Evolutionary conservation across 2,797 vertebrate genomes (phyloP).

Genomic region (Gadopsis marmoratus): DNA sequence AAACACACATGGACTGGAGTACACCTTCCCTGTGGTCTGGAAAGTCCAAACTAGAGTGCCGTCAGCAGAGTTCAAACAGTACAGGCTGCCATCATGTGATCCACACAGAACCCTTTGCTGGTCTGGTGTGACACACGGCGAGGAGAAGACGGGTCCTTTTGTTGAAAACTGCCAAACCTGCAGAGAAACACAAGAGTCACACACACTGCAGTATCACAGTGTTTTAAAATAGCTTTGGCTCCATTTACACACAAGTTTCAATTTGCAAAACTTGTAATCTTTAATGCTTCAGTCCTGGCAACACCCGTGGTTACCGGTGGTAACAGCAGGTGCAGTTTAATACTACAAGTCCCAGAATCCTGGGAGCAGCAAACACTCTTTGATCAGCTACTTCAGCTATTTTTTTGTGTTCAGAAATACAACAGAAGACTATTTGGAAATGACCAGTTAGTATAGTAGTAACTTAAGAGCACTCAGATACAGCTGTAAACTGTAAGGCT

Average conservation of each 20-base stretch:
- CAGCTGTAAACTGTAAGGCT: not conserved
- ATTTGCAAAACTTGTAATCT: not conserved
- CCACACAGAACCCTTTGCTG: slow-evolving; percentile 87
- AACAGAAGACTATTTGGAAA: not conserved
- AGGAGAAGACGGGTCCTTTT: slow-evolving; percentile 93
- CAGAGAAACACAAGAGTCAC: slow-evolving; percentile 21
- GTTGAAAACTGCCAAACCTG: slow-evolving; percentile 93
- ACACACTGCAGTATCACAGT: too few species aligned
- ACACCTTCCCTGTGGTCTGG: slow-evolving; percentile 89
- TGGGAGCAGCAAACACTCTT: not conserved
- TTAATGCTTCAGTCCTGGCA: not conserved
- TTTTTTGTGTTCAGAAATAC: not conserved
- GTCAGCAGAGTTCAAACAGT: slow-evolving; percentile 86
- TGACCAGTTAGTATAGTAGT: not conserved
- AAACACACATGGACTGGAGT: slow-evolving; percentile 91
- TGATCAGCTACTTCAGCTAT: too few species aligned
- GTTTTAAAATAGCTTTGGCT: not conserved
- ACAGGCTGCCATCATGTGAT: slow-evolving; percentile 91
- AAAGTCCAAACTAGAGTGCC: slow-evolving; percentile 92
- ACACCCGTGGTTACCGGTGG: not conserved
- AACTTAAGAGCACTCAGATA: too few species aligned
- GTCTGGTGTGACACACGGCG: slow-evolving; percentile 86
- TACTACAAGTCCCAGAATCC: not conserved
- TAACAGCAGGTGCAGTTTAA: not conserved
- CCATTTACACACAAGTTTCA: not conserved